Evolutionary conservation across 2,113 vertebrate genomes (phyloP).

Genomic region (Microtus richardsoni): DNA sequence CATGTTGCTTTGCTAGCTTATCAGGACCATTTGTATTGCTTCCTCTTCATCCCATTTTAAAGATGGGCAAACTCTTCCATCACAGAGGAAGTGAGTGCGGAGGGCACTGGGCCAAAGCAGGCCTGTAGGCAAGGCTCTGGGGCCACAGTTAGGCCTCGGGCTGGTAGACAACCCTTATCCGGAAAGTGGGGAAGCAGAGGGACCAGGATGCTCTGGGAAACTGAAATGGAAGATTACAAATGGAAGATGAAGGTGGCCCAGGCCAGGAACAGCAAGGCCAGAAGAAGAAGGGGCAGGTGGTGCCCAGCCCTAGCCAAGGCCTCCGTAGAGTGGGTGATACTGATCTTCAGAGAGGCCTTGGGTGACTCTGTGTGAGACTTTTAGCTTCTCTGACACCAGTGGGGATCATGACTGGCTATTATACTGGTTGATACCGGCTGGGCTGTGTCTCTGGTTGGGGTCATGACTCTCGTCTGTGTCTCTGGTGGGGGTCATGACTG

Average conservation of each 20-base stretch:
- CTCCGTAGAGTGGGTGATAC: background rate
- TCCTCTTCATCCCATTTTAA: background rate
- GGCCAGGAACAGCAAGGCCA: background rate
- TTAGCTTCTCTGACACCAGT: background rate
- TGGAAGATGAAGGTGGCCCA: background rate
- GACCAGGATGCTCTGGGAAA: too few relatives aligned
- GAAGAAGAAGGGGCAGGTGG: background rate
- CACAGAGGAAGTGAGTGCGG: background rate
- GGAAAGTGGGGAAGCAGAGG: background rate
- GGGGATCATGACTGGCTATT: too few relatives aligned
- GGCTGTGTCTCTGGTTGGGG: too few relatives aligned
- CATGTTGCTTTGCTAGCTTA: background rate
- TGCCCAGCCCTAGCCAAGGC: accelerated
- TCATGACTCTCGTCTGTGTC: too few relatives aligned
- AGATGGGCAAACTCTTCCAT: background rate
- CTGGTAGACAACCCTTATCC: too few relatives aligned
- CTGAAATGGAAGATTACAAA: background rate
- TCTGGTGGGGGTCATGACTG: too few relatives aligned
- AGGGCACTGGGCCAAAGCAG: background rate
- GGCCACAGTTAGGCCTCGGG: too few relatives aligned
- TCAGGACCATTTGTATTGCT: accelerated
- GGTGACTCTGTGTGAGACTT: background rate
- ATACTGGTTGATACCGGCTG: too few relatives aligned
- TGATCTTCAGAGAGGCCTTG: background rate
- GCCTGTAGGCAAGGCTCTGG: background rate